Evolutionary conservation across 2,113 vertebrate species (phyloP), one percentile per base, ranked within the genome.

Genomic region (Barbus barbus): DNA sequence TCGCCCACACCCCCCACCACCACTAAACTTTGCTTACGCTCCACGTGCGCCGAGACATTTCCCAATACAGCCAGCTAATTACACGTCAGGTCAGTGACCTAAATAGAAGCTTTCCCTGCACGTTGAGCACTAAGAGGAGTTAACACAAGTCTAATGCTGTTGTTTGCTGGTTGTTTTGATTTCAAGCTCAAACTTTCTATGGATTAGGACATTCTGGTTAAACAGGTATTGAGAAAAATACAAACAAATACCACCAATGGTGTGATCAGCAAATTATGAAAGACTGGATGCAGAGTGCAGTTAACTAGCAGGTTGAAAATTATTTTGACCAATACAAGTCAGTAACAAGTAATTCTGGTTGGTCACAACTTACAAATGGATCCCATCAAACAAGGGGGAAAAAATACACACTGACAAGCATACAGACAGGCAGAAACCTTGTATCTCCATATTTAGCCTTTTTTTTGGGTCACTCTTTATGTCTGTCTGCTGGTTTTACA

Each of bases 11-110:
- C 28, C 74, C 24, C 63, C 3, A 65, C 28, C 6, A n/a, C 76
- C 22, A 44, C 36, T n/a, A 44, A 41, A 78, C 33, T 78, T 41
- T 41, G 76, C n/a, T 61, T 36, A 16, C 18, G 28, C 65, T 90
- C 89, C 88, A 85, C 87, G 88, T 92, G 92, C 12, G 16, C 90
- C 85, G 84, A 83, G 90, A 93, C 88, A 89, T 90, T 92, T 94
- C 91, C 92, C 87, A 89, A 92, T 85, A n/a, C 65, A 75, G 77
- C 76, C 79, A 65, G 61, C 36, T 93, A 94, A 95, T 94, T 92
- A 92, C 90, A 92, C 53, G 85, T 84, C 31, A 33, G 85, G 86
- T 90, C 89, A 80, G 88, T 78, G 92, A 91, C 90, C 90, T 82
- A 93, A 93, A 92, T 91, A 89, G 88, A 83, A n/a, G 79, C 83